Evolutionary conservation across 2,888 invertebrate species (phyloP).

Genomic region (Epicampocera succincta): DNA sequence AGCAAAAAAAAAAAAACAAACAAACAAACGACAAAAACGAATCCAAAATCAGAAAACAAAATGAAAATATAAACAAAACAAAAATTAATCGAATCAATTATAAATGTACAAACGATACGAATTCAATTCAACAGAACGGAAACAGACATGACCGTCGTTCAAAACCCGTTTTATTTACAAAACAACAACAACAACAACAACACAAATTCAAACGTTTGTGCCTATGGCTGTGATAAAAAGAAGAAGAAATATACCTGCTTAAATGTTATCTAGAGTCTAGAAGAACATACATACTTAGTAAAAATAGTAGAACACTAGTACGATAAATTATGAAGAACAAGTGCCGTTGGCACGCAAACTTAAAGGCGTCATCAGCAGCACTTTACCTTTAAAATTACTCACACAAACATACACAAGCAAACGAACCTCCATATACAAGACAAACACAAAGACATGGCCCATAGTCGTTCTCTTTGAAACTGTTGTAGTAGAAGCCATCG

Average conservation of each 20-base stretch:
- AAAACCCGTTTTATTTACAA: conserved; percentile 57
- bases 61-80: conserved; percentile 34
- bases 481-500: background rate
- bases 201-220: conserved; percentile 72
- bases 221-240: conserved; percentile 79
- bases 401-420: conserved; percentile 33
- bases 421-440: background rate
- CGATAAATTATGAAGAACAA: conserved; percentile 31
- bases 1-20: conserved; percentile 11
- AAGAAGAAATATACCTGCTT: conserved; percentile 77
- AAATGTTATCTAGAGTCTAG: conserved; percentile 39
- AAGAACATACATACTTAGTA: conserved; percentile 8
- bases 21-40: conserved; percentile 41
- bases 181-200: conserved; percentile 40
- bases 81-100: conserved; percentile 68
- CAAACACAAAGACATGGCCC: background rate
- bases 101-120: conserved; percentile 67
- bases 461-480: background rate
- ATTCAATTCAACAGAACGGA: conserved; percentile 61
- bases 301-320: conserved; percentile 19
- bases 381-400: conserved; percentile 42
- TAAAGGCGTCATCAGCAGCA: conserved; percentile 65
- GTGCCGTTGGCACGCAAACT: conserved; percentile 59
- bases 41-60: background rate
- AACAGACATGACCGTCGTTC: conserved; percentile 34